Evolutionary conservation across 2,888 invertebrate genomes (phyloP).

Genomic region (Ischnus inquisitorius): DNA sequence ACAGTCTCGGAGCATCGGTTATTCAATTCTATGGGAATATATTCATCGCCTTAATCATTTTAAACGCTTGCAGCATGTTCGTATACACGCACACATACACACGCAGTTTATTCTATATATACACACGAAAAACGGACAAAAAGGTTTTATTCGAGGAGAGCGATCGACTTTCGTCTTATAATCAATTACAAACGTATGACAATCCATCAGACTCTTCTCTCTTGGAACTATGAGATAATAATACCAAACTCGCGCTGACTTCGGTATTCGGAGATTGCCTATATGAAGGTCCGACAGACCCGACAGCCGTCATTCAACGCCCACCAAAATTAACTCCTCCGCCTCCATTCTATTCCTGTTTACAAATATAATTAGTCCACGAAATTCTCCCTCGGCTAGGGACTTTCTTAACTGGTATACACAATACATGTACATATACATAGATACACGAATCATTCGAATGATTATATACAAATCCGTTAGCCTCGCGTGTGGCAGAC

Average conservation of each 20-base stretch:
- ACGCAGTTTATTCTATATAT: background rate
- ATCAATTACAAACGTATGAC: slow-evolving; percentile 69
- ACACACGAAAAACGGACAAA: slow-evolving; percentile 35
- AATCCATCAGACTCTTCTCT: slow-evolving; percentile 64
- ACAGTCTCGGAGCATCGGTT: slow-evolving; percentile 22
- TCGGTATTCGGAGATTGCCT: slow-evolving; percentile 26
- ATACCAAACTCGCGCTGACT: background rate
- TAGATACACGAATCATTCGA: slow-evolving; percentile 10
- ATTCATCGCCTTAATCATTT: slow-evolving; percentile 18
- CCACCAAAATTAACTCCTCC: slow-evolving; percentile 60
- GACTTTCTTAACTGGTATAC: slow-evolving; percentile 12
- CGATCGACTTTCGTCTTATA: slow-evolving; percentile 59
- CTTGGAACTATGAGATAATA: background rate
- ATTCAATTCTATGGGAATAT: slow-evolving; percentile 42
- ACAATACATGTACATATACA: background rate
- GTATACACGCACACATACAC: background rate
- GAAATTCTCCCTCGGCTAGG: background rate
- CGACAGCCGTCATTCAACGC: slow-evolving; percentile 56
- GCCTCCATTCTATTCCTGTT: slow-evolving; percentile 49
- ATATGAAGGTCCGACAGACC: slow-evolving; percentile 39
- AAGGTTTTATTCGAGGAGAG: slow-evolving; percentile 11
- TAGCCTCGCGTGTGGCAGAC: slow-evolving; percentile 20
- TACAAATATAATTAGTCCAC: slow-evolving; percentile 65
- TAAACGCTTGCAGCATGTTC: slow-evolving; percentile 21
- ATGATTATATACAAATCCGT: slow-evolving; percentile 29